phyloP scores from a whole-genome alignment of 2,888 invertebrate genomes.

The Phymatocera aterrima region DNA sequence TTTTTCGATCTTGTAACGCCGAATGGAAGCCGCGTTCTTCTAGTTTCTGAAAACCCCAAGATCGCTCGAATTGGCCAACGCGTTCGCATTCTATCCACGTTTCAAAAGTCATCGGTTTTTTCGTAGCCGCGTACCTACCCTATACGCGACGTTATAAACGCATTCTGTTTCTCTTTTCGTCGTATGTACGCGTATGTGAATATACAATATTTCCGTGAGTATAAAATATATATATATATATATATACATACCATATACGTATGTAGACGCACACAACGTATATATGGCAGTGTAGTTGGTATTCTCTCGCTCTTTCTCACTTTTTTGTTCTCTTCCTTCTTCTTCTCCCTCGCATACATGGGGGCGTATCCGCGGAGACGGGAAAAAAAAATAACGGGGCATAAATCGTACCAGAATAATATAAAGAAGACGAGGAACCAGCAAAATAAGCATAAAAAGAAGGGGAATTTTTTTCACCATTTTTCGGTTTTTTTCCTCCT shows the following conservation, averaged over 20 bases:
- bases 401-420: slow-evolving; percentile 63
- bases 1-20: no score
- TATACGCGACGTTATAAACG: neutral
- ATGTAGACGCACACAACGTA: neutral
- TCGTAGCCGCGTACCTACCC: neutral
- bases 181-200: no score
- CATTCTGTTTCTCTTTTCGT: neutral
- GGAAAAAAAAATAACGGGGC: slow-evolving; percentile 64
- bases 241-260: neutral
- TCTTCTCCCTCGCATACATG: slow-evolving; percentile 41
- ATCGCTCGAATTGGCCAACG: no score
- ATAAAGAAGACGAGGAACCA: slow-evolving; percentile 59
- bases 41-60: no score
- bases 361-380: neutral
- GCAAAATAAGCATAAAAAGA: slow-evolving; percentile 56
- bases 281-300: neutral
- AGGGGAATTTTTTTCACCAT: slow-evolving; percentile 46
- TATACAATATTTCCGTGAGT: no score
- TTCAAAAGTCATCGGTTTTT: no score
- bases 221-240: neutral
- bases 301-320: slow-evolving; percentile 16
- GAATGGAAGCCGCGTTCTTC: no score
- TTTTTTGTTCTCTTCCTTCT: slow-evolving; percentile 11
- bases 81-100: no score
- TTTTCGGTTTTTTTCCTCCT: neutral